phyloP scores from a whole-genome alignment of 1,140 invertebrate genomes.

The Coenobita brevimanus region DNA sequence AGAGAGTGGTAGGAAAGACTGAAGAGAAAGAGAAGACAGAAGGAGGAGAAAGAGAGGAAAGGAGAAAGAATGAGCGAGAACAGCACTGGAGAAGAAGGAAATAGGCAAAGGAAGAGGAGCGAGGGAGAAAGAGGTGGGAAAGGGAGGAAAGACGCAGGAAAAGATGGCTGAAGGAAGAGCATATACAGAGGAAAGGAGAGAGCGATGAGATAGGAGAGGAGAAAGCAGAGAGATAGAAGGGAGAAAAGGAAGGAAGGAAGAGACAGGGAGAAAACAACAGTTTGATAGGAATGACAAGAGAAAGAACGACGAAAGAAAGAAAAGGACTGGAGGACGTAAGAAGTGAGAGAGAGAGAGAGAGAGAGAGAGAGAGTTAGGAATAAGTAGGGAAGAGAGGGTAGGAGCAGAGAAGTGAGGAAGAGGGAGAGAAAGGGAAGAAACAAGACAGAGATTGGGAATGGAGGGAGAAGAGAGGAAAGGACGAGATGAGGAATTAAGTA shows the following conservation, averaged over 20 bases:
- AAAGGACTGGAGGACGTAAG: not conserved
- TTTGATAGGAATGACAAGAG: no score
- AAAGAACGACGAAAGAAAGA: not conserved
- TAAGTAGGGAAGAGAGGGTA: not conserved
- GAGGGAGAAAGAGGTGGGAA: not conserved
- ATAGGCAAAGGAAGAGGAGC: not conserved
- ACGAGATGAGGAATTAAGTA: no score
- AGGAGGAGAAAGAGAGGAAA: not conserved
- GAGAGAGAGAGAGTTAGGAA: not conserved
- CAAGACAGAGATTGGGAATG: no score
- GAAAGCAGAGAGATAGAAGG: not conserved
- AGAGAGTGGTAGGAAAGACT: no score
- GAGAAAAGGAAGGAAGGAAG: not conserved
- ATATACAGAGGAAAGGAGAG: no score
- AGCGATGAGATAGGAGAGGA: not conserved
- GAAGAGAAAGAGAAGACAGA: no score
- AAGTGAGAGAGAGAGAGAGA: not conserved
- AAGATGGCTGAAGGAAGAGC: not conserved
- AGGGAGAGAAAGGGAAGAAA: no score
- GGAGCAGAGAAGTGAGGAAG: not conserved
- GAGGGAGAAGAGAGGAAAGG: no score
- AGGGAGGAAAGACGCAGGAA: no score
- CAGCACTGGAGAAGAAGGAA: no score
- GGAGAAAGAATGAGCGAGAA: no score
- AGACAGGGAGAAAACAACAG: not conserved